Conservation (phyloP, 2,888 invertebrate genomes). For the Agrotis exclamationis region DNA sequence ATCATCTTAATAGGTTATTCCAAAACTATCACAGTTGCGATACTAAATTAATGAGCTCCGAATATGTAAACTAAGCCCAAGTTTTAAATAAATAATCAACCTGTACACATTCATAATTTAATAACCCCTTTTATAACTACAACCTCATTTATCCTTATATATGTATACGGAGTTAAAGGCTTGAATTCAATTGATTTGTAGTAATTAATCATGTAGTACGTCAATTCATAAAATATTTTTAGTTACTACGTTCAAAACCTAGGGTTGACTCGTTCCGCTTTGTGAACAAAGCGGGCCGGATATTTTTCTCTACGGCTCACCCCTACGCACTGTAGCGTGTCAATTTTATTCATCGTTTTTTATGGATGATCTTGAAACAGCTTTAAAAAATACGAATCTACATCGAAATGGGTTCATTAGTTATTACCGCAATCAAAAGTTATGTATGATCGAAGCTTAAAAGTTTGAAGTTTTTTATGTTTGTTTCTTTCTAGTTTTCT, state of each 20-base stretch:
- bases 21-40: not conserved
- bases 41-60: slow-evolving; percentile 17
- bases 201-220: slow-evolving; percentile 30
- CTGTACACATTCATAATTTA: slow-evolving; percentile 31
- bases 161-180: slow-evolving; percentile 1
- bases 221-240: slow-evolving; percentile 32
- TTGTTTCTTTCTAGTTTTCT: not conserved
- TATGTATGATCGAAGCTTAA: slow-evolving; percentile 5
- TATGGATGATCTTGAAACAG: slow-evolving; percentile 49
- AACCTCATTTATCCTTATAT: not conserved
- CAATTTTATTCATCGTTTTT: slow-evolving; percentile 59
- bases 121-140: slow-evolving; percentile 3
- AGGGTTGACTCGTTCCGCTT: slow-evolving; percentile 27
- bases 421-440: slow-evolving; percentile 33
- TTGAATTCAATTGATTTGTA: slow-evolving; percentile 38
- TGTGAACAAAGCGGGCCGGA: slow-evolving; percentile 24
- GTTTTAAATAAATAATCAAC: slow-evolving; percentile 30
- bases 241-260: slow-evolving; percentile 30
- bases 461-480: slow-evolving; percentile 11
- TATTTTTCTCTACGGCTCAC: slow-evolving; percentile 50
- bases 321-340: slow-evolving; percentile 54
- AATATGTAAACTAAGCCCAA: not conserved
- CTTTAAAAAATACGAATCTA: slow-evolving; percentile 48
- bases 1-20: not conserved
- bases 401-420: slow-evolving; percentile 45